phyloP scores from a whole-genome alignment of 2,888 invertebrate species.

The Palloptera scutellata region DNA sequence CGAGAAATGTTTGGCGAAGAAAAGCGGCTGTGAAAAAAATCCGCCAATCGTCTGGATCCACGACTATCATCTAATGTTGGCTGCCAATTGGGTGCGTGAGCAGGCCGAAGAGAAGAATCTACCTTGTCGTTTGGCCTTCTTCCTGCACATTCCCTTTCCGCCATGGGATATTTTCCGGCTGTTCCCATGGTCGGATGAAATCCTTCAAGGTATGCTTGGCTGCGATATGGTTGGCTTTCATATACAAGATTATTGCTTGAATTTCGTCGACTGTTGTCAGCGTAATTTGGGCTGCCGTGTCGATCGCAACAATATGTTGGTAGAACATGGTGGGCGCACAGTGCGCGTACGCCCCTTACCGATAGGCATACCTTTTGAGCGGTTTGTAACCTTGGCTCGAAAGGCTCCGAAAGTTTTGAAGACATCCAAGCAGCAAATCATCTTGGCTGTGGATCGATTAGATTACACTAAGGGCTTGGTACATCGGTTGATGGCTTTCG shows the following conservation, averaged over 20 bases:
- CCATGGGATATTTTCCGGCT: slow-evolving; percentile 92
- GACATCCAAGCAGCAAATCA: slow-evolving; percentile 77
- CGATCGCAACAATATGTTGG: slow-evolving; percentile 84
- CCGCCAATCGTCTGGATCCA: slow-evolving; percentile 90
- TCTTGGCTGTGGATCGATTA: slow-evolving; percentile 86
- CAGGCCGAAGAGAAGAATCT: slow-evolving; percentile 81
- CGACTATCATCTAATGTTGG: slow-evolving; percentile 93
- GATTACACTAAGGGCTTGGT: slow-evolving; percentile 93
- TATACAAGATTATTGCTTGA: slow-evolving; percentile 88
- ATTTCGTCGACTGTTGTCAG: slow-evolving; percentile 92
- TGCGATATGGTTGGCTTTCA: slow-evolving; percentile 95
- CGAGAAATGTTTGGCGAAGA: slow-evolving; percentile 65
- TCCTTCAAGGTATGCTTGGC: slow-evolving; percentile 89
- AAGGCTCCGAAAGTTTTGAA: slow-evolving; percentile 74
- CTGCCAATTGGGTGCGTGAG: slow-evolving; percentile 90
- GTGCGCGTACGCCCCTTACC: slow-evolving; percentile 85
- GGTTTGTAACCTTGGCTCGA: slow-evolving; percentile 83
- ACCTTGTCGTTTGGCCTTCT: slow-evolving; percentile 85
- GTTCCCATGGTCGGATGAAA: slow-evolving; percentile 93
- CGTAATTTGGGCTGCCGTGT: slow-evolving; percentile 86
- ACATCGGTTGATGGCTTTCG: slow-evolving; percentile 83
- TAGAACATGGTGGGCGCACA: slow-evolving; percentile 86
- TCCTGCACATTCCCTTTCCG: slow-evolving; percentile 94
- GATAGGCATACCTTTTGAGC: slow-evolving; percentile 88
- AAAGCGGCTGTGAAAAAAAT: slow-evolving; percentile 57